A percentile compares a stretch with the other conserved stretches of the same genome.
Conservation (phyloP, 2,888 invertebrate genomes). For the Cosmia trapezina region DNA sequence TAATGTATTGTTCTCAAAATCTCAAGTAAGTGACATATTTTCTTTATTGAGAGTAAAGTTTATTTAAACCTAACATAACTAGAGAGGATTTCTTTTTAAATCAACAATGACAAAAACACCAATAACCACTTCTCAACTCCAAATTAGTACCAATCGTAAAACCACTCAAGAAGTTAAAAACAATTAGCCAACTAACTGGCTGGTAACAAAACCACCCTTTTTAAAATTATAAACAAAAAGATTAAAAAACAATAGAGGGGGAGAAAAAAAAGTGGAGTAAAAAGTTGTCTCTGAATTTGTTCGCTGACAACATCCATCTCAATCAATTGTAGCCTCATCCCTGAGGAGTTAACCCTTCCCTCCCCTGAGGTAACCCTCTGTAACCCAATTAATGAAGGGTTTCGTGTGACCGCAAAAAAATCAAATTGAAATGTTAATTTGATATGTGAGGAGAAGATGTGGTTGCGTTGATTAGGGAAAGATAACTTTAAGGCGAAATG, state of each 20-base stretch:
- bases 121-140: constrained; percentile 50
- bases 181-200: constrained; percentile 78
- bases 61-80: no score
- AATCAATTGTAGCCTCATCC: constrained; percentile 85
- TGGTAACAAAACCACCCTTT: constrained; percentile 76
- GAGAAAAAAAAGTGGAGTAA: constrained; percentile 71
- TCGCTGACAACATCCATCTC: constrained; percentile 89
- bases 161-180: constrained; percentile 84
- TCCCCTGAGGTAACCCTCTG: constrained; percentile 82
- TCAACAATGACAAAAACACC: constrained; percentile 21
- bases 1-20: no score
- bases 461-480: constrained; percentile 43
- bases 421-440: constrained; percentile 88
- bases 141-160: constrained; percentile 71
- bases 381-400: constrained; percentile 89
- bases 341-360: constrained; percentile 87
- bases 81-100: constrained; percentile 13
- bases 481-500: constrained; percentile 24
- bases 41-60: no score
- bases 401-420: constrained; percentile 84
- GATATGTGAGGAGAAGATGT: constrained; percentile 69
- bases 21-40: no score
- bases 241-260: constrained; percentile 68
- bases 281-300: constrained; percentile 83
- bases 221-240: constrained; percentile 65